Evolutionary conservation across 2,797 vertebrate species (phyloP).

Genomic region (Geotrypetes seraphini): DNA sequence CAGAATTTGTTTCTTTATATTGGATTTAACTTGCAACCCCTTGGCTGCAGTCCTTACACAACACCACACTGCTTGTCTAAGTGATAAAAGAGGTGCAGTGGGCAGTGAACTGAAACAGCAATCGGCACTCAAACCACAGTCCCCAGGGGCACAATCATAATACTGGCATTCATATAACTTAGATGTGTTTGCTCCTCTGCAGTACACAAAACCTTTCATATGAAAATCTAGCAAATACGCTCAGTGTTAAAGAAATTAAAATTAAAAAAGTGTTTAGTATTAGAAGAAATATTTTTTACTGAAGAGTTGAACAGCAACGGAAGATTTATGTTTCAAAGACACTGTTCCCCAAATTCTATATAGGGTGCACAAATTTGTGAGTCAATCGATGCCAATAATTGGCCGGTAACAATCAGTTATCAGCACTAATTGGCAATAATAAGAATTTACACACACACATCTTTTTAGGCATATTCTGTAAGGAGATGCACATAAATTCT

Average conservation of each 20-base stretch:
- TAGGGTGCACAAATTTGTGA: no score
- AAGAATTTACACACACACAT: no score
- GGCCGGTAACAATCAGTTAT: no score
- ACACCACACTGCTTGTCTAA: slow-evolving; percentile 42
- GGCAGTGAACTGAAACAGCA: no score
- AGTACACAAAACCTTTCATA: slow-evolving; percentile 26
- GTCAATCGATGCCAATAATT: no score
- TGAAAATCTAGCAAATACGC: slow-evolving; percentile 29
- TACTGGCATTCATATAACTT: slow-evolving; percentile 59
- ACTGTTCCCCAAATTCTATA: no score
- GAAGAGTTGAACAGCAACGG: no score
- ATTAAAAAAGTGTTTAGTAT: background rate
- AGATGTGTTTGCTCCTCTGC: slow-evolving; percentile 42
- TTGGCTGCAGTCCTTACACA: slow-evolving; percentile 47
- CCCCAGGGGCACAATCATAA: slow-evolving; percentile 42
- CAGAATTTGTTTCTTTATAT: slow-evolving; percentile 39
- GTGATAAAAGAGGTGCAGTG: slow-evolving; percentile 35
- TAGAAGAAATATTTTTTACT: no score
- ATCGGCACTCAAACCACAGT: slow-evolving; percentile 38
- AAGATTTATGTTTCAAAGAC: no score
- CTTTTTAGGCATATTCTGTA: no score
- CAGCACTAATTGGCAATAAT: no score
- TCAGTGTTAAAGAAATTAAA: slow-evolving; percentile 15
- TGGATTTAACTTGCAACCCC: slow-evolving; percentile 24
- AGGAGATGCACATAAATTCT: no score